phyloP scores from a whole-genome alignment of 1,140 invertebrate genomes.

The Pseudomyrmex pallidus region DNA sequence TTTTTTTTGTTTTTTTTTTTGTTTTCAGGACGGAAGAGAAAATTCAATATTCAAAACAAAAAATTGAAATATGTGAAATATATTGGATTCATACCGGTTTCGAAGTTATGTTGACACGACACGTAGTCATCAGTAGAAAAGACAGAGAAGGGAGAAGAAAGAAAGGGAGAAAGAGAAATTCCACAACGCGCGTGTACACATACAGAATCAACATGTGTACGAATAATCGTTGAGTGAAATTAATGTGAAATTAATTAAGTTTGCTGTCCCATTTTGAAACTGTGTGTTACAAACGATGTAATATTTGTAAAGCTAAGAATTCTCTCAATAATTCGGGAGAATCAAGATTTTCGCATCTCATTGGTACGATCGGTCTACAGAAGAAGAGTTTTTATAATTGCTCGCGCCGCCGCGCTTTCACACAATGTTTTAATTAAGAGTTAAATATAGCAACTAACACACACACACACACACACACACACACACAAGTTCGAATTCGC shows the following conservation, averaged over 20 bases:
- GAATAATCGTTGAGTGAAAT: neutral
- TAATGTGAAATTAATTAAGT: neutral
- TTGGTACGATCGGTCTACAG: neutral
- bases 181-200: neutral
- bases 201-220: neutral
- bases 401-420: neutral
- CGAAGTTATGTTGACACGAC: neutral
- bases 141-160: neutral
- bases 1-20: neutral
- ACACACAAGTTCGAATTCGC: too few relatives aligned
- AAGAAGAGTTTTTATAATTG: neutral
- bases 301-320: conserved; percentile 1
- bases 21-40: neutral
- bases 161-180: conserved; percentile 15
- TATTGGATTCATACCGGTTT: neutral
- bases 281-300: neutral
- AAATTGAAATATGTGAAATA: conserved; percentile 3
- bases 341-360: neutral
- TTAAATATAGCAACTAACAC: too few relatives aligned
- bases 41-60: neutral
- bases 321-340: neutral
- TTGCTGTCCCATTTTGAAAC: conserved; percentile 1
- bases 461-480: too few relatives aligned
- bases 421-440: neutral
- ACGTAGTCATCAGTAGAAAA: conserved; percentile 33